Conservation (phyloP, 2,113 vertebrate species). For the Condylura cristata region DNA sequence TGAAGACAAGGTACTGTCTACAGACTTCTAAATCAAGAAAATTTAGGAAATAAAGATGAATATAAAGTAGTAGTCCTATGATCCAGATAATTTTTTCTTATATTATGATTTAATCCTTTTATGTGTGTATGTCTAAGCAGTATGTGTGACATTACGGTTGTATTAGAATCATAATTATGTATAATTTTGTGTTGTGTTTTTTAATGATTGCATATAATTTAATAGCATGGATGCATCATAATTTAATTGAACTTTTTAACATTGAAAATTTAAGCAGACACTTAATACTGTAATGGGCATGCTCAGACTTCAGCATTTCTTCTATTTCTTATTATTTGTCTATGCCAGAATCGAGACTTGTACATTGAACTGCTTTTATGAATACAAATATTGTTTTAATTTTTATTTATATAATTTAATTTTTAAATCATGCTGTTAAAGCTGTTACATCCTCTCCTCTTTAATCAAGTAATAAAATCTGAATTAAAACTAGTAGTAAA, state of each 20-base stretch:
- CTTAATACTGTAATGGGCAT: not conserved
- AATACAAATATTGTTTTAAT: slow-evolving; percentile 28
- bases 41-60: not conserved
- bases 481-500: slow-evolving; percentile 39
- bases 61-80: not conserved
- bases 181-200: slow-evolving; percentile 27
- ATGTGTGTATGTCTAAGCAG: not conserved
- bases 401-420: not conserved
- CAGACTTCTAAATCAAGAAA: not conserved
- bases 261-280: not conserved
- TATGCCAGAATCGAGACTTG: not conserved
- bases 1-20: not conserved
- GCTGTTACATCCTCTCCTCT: not conserved
- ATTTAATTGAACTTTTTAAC: slow-evolving; percentile 31
- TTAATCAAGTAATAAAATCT: slow-evolving; percentile 24
- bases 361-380: not conserved
- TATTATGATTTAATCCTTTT: not conserved
- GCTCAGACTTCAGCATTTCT: slow-evolving; percentile 21
- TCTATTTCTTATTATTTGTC: not conserved
- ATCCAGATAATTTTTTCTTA: not conserved
- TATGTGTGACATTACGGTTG: not conserved
- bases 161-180: not conserved
- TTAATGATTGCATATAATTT: slow-evolving; percentile 31
- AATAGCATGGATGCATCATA: slow-evolving; percentile 16
- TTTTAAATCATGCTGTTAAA: not conserved